These are phyloP conservation scores for Carposina sasakii DNA, from an alignment of 1,140 invertebrate species.

Conservation along the genomic window DNA sequence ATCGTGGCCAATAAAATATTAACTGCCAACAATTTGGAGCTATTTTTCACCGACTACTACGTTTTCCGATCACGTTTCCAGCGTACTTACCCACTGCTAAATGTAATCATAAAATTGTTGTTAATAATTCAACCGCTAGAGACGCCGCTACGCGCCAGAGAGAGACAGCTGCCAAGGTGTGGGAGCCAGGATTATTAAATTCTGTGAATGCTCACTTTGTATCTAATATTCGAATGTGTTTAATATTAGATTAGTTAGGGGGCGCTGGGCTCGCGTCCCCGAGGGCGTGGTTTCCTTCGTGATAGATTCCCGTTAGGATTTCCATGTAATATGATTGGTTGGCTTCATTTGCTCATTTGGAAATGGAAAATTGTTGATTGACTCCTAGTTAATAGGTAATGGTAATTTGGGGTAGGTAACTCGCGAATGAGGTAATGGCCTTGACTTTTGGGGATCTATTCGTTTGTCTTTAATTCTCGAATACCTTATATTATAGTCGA, in stretches of 20 bases:
- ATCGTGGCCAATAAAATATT: constrained; percentile 69
- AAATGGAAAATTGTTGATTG: constrained; percentile 48
- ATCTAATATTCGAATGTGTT: constrained; percentile 68
- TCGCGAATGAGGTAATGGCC: no score
- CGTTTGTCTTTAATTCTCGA: no score
- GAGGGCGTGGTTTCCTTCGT: constrained; percentile 40
- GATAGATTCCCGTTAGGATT: constrained; percentile 44
- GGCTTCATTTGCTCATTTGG: constrained; percentile 37
- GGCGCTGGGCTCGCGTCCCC: constrained; percentile 28
- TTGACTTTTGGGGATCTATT: no score
- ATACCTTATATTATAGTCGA: no score
- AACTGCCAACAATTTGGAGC: constrained; percentile 58
- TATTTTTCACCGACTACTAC: constrained; percentile 53
- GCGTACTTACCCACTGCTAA: constrained; percentile 59
- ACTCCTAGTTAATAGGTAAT: no score
- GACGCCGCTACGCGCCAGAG: constrained; percentile 22
- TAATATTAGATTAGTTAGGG: constrained; percentile 68
- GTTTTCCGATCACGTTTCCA: constrained; percentile 52
- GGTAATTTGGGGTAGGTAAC: no score
- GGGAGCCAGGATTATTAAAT: constrained; percentile 66
- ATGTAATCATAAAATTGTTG: constrained; percentile 71
- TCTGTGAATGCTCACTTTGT: constrained; percentile 69
- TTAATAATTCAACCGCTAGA: constrained; percentile 65
- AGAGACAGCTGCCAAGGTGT: constrained; percentile 26
- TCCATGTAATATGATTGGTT: constrained; percentile 57